Conservation (phyloP, 2,888 invertebrate genomes). For the Electrophaes corylata region DNA sequence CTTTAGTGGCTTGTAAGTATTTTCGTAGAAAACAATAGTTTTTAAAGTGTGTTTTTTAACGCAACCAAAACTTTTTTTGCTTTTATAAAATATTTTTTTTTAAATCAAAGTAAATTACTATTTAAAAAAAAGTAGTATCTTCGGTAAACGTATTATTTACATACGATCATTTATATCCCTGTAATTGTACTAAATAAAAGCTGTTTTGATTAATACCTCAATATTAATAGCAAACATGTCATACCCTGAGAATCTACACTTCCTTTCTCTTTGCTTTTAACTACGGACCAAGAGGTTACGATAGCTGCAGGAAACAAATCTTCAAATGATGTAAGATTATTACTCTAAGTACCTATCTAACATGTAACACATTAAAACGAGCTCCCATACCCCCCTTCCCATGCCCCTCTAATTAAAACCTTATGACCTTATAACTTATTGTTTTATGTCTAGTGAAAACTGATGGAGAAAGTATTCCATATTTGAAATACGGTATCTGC, state of each 20-base stretch:
- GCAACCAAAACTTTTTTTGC: no score
- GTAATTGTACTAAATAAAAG: no score
- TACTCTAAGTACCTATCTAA: background rate
- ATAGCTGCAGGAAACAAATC: conserved; percentile 6
- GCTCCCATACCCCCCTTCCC: no score
- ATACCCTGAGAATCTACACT: conserved; percentile 2
- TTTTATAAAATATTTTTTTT: no score
- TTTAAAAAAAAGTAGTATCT: no score
- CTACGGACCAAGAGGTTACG: conserved; percentile 6
- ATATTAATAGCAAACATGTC: background rate
- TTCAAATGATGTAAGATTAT: conserved; percentile 4
- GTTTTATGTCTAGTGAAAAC: background rate
- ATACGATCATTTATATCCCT: no score
- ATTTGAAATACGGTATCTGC: conserved; percentile 12
- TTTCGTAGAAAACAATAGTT: no score
- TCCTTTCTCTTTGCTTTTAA: conserved; percentile 5
- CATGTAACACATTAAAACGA: background rate
- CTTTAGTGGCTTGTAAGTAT: no score
- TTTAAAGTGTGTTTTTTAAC: no score
- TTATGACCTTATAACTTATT: background rate
- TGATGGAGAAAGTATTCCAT: conserved; percentile 1
- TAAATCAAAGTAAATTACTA: no score
- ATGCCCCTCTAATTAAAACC: background rate
- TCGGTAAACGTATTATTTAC: no score
- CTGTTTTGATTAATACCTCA: no score